phyloP scores from a whole-genome alignment of 2,797 vertebrate species.

The Enteromius anoplus region DNA sequence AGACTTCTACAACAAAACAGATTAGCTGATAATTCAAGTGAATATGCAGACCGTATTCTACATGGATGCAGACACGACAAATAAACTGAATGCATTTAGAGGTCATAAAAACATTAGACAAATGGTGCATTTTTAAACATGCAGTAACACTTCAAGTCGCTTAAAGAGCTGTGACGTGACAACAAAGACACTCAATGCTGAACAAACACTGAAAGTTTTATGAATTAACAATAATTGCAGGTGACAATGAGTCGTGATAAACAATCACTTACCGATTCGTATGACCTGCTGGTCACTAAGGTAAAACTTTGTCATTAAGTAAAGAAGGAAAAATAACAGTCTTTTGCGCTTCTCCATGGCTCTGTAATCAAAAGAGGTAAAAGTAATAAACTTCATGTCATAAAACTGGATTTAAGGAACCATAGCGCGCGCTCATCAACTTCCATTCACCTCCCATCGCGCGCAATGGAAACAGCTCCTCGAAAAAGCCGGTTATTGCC shows the following conservation, averaged over 20 bases:
- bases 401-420: conserved; percentile 6
- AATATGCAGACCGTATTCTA: background rate
- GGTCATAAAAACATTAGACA: background rate
- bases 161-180: background rate
- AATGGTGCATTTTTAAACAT: background rate
- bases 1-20: background rate
- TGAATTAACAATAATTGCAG: background rate
- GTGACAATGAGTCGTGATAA: conserved; percentile 50
- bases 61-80: background rate
- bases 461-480: conserved; percentile 8
- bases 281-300: conserved; percentile 86
- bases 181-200: background rate
- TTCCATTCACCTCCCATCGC: conserved; percentile 27
- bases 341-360: conserved; percentile 69
- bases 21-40: background rate
- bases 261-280: conserved; percentile 86
- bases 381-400: conserved; percentile 43
- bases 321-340: conserved; percentile 66
- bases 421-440: conserved; percentile 1
- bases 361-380: conserved; percentile 61
- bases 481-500: conserved; percentile 2
- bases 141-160: background rate
- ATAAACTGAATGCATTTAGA: background rate
- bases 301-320: conserved; percentile 65
- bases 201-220: background rate